Evolutionary conservation across 1,140 invertebrate genomes (phyloP).

Genomic region (Drosophila takahashii): DNA sequence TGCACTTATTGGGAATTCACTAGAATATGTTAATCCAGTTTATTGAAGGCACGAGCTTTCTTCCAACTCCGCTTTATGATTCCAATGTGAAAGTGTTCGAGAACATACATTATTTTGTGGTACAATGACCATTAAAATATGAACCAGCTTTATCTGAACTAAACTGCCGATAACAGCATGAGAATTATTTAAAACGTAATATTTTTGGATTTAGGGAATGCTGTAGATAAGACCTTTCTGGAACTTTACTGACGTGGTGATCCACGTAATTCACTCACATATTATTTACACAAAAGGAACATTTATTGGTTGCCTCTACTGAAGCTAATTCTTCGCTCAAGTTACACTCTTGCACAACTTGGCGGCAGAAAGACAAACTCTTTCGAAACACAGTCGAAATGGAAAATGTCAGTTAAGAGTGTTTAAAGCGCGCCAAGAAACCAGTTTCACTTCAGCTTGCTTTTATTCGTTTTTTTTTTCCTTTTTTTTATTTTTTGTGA

Average conservation of each 20-base stretch:
- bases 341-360: constrained; percentile 12
- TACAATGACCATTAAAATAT: background rate
- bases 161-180: background rate
- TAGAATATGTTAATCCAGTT: constrained; percentile 2
- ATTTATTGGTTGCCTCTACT: too few species aligned
- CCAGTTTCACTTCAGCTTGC: constrained; percentile 45
- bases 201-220: too few species aligned
- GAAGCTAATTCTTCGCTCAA: too few species aligned
- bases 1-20: constrained; percentile 9
- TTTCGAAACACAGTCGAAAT: constrained; percentile 22
- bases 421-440: constrained; percentile 70
- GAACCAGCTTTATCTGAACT: background rate
- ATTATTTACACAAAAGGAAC: too few species aligned
- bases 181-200: background rate
- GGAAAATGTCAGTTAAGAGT: constrained; percentile 47
- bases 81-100: background rate
- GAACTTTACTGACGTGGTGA: too few species aligned
- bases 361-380: background rate
- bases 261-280: too few species aligned
- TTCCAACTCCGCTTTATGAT: background rate
- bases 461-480: background rate
- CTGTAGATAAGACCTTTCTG: too few species aligned
- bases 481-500: constrained; percentile 16
- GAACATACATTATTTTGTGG: background rate
- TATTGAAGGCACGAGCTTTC: background rate